These are phyloP conservation scores for Leptopterna dolabrata DNA, from an alignment of 2,888 invertebrate genomes.

Conservation along the genomic window DNA sequence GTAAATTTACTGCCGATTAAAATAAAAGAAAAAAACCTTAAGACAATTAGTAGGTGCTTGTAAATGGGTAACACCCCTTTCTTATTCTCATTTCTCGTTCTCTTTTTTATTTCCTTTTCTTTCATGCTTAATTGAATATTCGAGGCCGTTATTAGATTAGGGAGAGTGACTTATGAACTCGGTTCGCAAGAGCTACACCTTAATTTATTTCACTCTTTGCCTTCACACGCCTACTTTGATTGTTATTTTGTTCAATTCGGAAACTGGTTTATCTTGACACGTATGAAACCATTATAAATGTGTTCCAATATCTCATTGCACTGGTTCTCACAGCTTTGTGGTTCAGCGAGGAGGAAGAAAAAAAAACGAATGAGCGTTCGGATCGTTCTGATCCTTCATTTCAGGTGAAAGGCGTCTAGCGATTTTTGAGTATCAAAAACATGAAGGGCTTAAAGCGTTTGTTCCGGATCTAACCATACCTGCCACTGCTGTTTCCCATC, in stretches of 20 bases:
- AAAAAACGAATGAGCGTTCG: no score
- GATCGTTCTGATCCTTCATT: no score
- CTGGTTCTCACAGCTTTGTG: no score
- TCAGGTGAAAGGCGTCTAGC: no score
- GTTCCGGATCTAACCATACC: no score
- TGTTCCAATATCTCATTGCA: neutral
- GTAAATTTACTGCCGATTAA: constrained; percentile 40
- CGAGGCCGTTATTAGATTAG: constrained; percentile 33
- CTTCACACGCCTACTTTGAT: neutral
- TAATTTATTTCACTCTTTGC: neutral
- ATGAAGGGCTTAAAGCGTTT: no score
- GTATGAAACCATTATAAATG: neutral
- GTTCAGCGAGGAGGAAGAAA: no score
- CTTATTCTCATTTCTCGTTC: constrained; percentile 3
- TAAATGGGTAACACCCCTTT: constrained; percentile 22
- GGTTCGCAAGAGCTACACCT: constrained; percentile 13
- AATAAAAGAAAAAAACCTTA: neutral
- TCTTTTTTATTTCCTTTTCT: neutral
- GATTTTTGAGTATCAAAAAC: no score
- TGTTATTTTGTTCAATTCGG: neutral
- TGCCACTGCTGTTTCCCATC: no score
- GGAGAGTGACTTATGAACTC: constrained; percentile 35
- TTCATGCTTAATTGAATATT: constrained; percentile 28
- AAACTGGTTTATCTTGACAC: neutral
- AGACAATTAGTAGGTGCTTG: constrained; percentile 42